phyloP scores from a whole-genome alignment of 2,888 invertebrate genomes.

The Acleris literana region DNA sequence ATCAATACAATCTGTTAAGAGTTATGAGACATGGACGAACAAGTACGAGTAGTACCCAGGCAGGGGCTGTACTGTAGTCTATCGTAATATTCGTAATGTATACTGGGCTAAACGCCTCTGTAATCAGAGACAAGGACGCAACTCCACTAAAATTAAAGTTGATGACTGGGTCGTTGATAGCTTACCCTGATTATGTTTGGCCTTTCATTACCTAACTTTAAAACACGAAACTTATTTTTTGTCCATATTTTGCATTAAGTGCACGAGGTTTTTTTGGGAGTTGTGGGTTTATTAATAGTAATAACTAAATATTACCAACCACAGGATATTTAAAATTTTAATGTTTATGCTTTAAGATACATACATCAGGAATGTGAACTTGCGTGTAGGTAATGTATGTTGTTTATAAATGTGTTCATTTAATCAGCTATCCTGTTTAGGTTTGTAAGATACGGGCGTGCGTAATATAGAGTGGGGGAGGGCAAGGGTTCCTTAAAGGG shows the following conservation, averaged over 20 bases:
- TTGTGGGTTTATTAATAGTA: no score
- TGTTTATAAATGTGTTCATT: slow-evolving; percentile 56
- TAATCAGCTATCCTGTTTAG: slow-evolving; percentile 69
- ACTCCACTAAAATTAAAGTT: slow-evolving; percentile 16
- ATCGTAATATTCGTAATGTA: neutral
- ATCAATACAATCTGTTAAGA: no score
- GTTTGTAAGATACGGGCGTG: slow-evolving; percentile 53
- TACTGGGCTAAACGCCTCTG: neutral
- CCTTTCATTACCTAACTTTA: slow-evolving; percentile 45
- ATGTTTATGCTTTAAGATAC: neutral
- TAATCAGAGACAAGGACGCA: slow-evolving; percentile 8
- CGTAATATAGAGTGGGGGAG: slow-evolving; percentile 35
- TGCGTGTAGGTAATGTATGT: slow-evolving; percentile 44
- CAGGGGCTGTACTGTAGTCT: no score
- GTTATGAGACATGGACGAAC: no score
- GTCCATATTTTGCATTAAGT: neutral
- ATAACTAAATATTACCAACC: no score
- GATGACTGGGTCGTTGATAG: slow-evolving; percentile 1
- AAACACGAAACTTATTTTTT: neutral
- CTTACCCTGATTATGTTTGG: slow-evolving; percentile 9
- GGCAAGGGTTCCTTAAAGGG: slow-evolving; percentile 40
- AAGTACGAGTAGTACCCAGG: no score
- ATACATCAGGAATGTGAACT: no score
- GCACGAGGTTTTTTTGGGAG: no score
- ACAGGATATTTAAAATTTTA: neutral